Evolutionary conservation across 2,113 vertebrate species (phyloP).

Genomic region (Otus sunia): DNA sequence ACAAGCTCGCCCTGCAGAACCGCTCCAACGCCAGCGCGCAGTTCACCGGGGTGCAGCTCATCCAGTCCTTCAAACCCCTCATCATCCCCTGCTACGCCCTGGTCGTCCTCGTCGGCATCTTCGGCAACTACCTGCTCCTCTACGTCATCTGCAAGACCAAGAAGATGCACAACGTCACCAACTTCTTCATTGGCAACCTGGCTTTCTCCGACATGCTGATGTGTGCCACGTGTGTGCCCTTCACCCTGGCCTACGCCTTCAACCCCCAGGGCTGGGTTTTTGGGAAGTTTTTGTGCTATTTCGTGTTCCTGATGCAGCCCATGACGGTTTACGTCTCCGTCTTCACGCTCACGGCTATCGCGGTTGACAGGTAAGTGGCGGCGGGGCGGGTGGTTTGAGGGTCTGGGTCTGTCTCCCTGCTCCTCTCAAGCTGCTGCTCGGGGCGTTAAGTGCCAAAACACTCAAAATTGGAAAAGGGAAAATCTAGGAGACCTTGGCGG

Average conservation of each 20-base stretch:
- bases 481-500: neutral
- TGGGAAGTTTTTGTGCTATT: slow-evolving; percentile 86
- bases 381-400: accelerated
- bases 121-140: slow-evolving; percentile 86
- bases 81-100: slow-evolving; percentile 87
- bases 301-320: slow-evolving; percentile 87
- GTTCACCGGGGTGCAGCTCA: slow-evolving; percentile 82
- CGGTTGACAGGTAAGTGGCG: slow-evolving; percentile 81
- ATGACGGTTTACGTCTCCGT: slow-evolving; percentile 88
- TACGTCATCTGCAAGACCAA: slow-evolving; percentile 86
- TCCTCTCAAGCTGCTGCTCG: neutral
- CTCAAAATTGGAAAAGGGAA: neutral
- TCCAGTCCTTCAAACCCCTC: slow-evolving; percentile 86
- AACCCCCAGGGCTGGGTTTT: slow-evolving; percentile 88
- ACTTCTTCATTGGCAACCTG: slow-evolving; percentile 89
- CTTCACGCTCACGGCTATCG: slow-evolving; percentile 87
- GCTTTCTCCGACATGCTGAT: slow-evolving; percentile 91
- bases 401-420: accelerated
- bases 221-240: slow-evolving; percentile 86
- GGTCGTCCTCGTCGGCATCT: slow-evolving; percentile 81
- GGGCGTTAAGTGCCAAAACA: neutral
- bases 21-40: slow-evolving; percentile 72
- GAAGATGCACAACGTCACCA: slow-evolving; percentile 91
- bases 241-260: slow-evolving; percentile 86
- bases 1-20: slow-evolving; percentile 74